Conservation (phyloP, 53 echinoderm and acorn worm species). For the Arbacia lixula region DNA sequence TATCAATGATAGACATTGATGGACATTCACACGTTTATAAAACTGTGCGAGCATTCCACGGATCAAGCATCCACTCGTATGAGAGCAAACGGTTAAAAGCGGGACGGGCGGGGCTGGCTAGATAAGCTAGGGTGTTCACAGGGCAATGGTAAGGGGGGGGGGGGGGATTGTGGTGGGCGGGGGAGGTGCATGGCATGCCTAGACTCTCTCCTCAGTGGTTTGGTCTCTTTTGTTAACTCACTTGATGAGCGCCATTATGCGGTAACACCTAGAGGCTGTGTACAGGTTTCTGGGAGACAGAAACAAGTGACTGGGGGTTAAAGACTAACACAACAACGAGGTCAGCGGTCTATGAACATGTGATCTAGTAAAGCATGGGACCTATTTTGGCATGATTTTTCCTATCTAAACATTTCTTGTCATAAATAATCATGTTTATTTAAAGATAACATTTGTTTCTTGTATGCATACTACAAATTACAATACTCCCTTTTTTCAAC, state of each 20-base stretch:
- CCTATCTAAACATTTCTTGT: no score
- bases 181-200: constrained; percentile 18
- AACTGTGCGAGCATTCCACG: no score
- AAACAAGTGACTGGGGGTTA: constrained; percentile 50
- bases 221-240: no score
- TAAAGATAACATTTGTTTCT: no score
- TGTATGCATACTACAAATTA: no score
- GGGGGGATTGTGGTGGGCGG: neutral
- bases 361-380: constrained; percentile 8
- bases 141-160: neutral
- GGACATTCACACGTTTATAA: no score
- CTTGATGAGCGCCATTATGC: constrained; percentile 79
- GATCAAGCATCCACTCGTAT: no score
- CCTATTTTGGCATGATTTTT: no score
- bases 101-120: no score
- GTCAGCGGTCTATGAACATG: constrained; percentile 13
- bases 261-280: constrained; percentile 70
- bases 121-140: neutral
- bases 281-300: constrained; percentile 48
- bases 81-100: no score
- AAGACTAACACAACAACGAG: neutral
- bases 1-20: neutral
- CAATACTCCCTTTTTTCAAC: no score
- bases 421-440: no score
- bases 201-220: constrained; percentile 44